Evolutionary conservation across 2,888 invertebrate species (phyloP), one percentile per base, ranked within the genome.

Genomic region (Spisula solida): DNA sequence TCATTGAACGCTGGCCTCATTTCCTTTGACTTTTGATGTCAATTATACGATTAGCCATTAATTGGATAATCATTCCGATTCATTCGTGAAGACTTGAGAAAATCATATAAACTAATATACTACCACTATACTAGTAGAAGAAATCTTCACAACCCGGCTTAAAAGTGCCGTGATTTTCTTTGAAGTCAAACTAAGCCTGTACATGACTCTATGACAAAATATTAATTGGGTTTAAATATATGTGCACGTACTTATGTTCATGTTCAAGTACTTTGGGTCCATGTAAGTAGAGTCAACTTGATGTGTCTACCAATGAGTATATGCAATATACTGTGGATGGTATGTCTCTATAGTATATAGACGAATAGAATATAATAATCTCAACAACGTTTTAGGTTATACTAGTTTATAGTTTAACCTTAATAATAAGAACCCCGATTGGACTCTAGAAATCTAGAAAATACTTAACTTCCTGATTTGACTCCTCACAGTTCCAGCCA

Each of bases 21-120:
- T 84, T 84, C 81, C 83, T 56, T 81, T 55, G 47, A 79, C 79
- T 87, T 75, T 87, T 87, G 83, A 88, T 81, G 79, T 83, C 51
- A 56, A 47, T 41, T 51, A 18, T 80, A 81, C 25, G 51, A 84
- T 88, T 84, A 88, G 55, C 48, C 51, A n/a, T 84, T 80, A 84
- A 88, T 88, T 84, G 84, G 88, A 29, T 60, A 48, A 78, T 75
- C 75, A 84, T n/a, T n/a, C n/a, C n/a, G n/a, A n/a, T n/a, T n/a
- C n/a, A n/a, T 84, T 84, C 75, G 84, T 84, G 75, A 84, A 84
- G 70, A 84, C 75, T 66, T 78, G 20, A 84, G 70, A 18, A 78
- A 78, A 66, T 25, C 60, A 25, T 6, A 25, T 66, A 66, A n/a
- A 25, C 60, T 66, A 5, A 25, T 25, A 25, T 66, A n/a, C n/a